Percentiles rank a stretch among this genome's conserved stretches.
phyloP scores from a whole-genome alignment of 2,888 invertebrate species.

The Lithophane ornitopus region DNA sequence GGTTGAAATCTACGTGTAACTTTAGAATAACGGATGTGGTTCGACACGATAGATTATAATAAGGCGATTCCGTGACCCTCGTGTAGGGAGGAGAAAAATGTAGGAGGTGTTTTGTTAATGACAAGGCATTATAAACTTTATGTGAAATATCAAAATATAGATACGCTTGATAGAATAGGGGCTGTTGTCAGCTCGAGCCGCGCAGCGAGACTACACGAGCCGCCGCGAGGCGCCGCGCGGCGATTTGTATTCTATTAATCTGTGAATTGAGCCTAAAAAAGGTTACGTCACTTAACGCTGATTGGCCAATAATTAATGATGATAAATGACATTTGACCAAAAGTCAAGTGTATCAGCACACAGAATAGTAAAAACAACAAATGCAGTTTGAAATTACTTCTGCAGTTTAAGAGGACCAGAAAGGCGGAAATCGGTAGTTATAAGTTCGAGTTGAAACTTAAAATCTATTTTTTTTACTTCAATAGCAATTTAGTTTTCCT shows the following conservation, averaged over 20 bases:
- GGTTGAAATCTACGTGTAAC: slow-evolving; percentile 40
- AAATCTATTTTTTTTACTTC: slow-evolving; percentile 1
- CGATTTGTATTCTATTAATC: no score
- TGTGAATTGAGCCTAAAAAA: background rate
- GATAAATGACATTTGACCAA: background rate
- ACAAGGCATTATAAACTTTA: no score
- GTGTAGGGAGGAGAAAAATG: no score
- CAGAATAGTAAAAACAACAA: background rate
- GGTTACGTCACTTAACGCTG: background rate
- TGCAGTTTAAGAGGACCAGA: slow-evolving; percentile 3
- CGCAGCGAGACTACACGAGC: no score
- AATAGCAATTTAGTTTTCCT: background rate
- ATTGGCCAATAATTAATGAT: background rate
- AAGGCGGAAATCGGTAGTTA: slow-evolving; percentile 20
- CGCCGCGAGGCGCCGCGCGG: no score
- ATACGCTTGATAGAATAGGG: no score
- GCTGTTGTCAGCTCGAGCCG: no score
- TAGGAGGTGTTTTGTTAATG: no score
- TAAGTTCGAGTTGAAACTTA: slow-evolving; percentile 14
- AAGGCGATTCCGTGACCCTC: slow-evolving; percentile 24
- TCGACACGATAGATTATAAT: slow-evolving; percentile 27
- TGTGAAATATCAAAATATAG: no score
- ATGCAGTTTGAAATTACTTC: background rate
- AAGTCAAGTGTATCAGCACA: background rate
- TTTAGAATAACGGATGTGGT: slow-evolving; percentile 44